Percentiles rank a stretch among this genome's conserved stretches.
phyloP scores from a whole-genome alignment of 2,113 vertebrate genomes.

The Podocnemis expansa region DNA sequence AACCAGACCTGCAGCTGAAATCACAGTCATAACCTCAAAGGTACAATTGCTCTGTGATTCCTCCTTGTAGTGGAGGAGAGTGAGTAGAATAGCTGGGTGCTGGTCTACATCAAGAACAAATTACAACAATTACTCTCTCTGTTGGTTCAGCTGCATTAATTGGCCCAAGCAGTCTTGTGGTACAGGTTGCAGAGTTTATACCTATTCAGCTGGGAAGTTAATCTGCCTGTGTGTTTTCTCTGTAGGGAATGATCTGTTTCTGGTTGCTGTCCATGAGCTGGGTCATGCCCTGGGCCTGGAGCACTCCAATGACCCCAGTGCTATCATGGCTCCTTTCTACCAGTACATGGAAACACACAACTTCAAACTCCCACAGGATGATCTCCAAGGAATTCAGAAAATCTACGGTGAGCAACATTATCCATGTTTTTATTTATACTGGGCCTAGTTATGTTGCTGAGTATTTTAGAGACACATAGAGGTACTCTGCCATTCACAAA shows the following conservation, averaged over 20 bases:
- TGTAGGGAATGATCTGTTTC: constrained; percentile 94
- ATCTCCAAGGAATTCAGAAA: constrained; percentile 98
- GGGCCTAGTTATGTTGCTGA: not conserved
- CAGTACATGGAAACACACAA: constrained; percentile 99
- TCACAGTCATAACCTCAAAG: no score
- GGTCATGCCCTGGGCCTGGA: constrained; percentile 95
- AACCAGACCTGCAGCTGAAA: no score
- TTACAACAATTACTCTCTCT: no score
- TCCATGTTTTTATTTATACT: not conserved
- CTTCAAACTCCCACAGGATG: constrained; percentile 97
- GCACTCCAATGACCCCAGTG: constrained; percentile 96
- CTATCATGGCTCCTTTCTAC: constrained; percentile 99
- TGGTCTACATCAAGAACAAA: no score
- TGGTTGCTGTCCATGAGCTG: constrained; percentile 96
- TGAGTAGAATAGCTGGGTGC: no score
- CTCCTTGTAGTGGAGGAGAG: no score
- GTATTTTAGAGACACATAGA: not conserved
- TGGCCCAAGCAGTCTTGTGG: not conserved
- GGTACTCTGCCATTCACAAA: not conserved
- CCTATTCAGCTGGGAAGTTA: not conserved
- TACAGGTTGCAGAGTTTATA: not conserved
- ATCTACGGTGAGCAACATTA: constrained; percentile 88
- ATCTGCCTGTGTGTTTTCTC: constrained; percentile 42
- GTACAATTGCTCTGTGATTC: no score
- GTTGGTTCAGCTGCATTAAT: no score